These are phyloP conservation scores for Zosterops hypoxanthus DNA, from an alignment of 2,113 vertebrate genomes.

Conservation along the genomic window DNA sequence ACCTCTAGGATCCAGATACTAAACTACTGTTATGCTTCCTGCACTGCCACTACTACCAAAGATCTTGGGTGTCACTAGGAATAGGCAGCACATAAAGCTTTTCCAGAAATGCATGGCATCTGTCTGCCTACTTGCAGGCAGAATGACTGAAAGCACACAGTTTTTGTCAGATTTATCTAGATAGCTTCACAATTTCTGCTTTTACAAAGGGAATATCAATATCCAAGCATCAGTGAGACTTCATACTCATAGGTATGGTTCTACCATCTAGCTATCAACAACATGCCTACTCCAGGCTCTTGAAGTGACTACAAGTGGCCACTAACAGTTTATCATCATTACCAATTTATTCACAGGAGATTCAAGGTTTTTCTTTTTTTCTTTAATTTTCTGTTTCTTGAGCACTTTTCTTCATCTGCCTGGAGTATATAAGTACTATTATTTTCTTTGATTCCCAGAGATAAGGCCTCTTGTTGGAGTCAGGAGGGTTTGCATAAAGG, in stretches of 20 bases:
- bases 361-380: not conserved
- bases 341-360: not conserved
- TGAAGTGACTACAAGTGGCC: not conserved
- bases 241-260: not conserved
- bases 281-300: not conserved
- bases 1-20: not conserved
- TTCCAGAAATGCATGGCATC: not conserved
- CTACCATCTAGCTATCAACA: not conserved
- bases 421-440: not conserved
- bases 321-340: not conserved
- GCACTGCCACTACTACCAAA: not conserved
- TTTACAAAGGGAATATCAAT: not conserved
- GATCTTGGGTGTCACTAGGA: not conserved
- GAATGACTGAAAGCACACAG: not conserved
- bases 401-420: not conserved
- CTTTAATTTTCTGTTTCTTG: not conserved
- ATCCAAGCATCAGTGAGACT: not conserved
- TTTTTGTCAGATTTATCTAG: not conserved
- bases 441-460: not conserved
- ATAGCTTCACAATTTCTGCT: not conserved
- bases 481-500: not conserved
- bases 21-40: not conserved
- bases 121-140: not conserved
- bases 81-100: not conserved
- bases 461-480: not conserved